Conservation (phyloP, 2,888 invertebrate genomes). For the Lamellibrachia satsuma region DNA sequence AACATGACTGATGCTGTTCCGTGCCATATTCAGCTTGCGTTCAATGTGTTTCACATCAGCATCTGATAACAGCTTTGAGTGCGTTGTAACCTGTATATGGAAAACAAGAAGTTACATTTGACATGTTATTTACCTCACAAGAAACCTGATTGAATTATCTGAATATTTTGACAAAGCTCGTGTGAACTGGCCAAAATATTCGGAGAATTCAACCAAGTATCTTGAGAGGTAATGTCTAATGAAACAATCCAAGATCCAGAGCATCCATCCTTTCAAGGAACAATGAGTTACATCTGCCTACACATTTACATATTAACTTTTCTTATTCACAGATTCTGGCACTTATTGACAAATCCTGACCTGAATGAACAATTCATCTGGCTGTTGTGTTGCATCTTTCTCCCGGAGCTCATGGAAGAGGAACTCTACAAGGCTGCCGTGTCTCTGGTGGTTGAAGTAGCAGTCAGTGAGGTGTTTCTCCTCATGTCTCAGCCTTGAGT, state of each 20-base stretch:
- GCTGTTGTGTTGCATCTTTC: background rate
- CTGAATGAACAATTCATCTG: conserved; percentile 26
- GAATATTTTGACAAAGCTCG: background rate
- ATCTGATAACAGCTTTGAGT: conserved; percentile 50
- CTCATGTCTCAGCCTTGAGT: conserved; percentile 38
- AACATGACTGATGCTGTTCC: conserved; percentile 40
- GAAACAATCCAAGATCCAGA: too few relatives aligned
- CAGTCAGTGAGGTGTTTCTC: conserved; percentile 39
- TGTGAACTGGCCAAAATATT: too few relatives aligned
- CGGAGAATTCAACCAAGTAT: too few relatives aligned
- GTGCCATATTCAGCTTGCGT: conserved; percentile 34
- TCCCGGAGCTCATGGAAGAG: conserved; percentile 40
- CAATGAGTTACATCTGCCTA: conserved; percentile 14
- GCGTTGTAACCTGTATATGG: conserved; percentile 53
- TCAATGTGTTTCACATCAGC: conserved; percentile 40
- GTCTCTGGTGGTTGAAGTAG: conserved; percentile 54
- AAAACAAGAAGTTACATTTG: conserved; percentile 18
- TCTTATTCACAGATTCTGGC: background rate
- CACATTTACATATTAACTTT: background rate
- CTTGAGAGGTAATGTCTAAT: too few relatives aligned
- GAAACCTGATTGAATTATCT: background rate
- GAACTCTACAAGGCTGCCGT: conserved; percentile 52
- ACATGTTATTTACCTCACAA: background rate
- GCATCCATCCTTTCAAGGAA: background rate
- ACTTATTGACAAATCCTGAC: background rate